A percentile compares a stretch with the other conserved stretches of the same genome.
These are phyloP conservation scores for Centrocercus urophasianus DNA, from an alignment of 2,113 vertebrate species.

Conservation along the genomic window DNA sequence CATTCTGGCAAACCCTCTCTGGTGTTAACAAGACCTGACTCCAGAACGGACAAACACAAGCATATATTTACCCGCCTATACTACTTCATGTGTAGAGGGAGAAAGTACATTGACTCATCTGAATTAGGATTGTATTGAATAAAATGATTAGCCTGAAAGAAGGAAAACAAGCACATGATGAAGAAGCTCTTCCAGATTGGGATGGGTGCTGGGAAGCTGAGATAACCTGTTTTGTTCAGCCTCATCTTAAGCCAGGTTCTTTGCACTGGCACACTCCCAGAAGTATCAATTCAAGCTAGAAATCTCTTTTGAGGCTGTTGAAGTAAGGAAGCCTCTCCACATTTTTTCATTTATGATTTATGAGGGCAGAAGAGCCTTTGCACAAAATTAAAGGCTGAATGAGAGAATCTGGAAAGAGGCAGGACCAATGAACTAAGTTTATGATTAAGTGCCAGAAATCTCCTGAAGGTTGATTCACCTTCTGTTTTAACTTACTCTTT, in stretches of 20 bases:
- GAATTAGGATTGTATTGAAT: background rate
- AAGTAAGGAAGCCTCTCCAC: conserved; percentile 11
- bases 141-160: background rate
- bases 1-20: background rate
- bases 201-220: background rate
- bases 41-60: background rate
- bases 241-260: background rate
- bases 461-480: conserved; percentile 19
- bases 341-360: conserved; percentile 10
- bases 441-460: conserved; percentile 7
- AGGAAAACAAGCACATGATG: background rate
- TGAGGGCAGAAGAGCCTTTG: background rate
- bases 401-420: conserved; percentile 15
- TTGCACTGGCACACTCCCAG: background rate
- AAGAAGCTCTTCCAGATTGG: background rate
- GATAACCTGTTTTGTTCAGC: background rate
- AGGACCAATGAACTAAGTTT: background rate
- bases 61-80: background rate
- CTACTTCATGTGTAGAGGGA: background rate
- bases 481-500: background rate
- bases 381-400: background rate
- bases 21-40: background rate
- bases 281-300: background rate
- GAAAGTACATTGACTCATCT: background rate
- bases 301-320: background rate